Base-by-base conservation (phyloP, 1,140 invertebrate species). In the Bemisia tabaci region DNA sequence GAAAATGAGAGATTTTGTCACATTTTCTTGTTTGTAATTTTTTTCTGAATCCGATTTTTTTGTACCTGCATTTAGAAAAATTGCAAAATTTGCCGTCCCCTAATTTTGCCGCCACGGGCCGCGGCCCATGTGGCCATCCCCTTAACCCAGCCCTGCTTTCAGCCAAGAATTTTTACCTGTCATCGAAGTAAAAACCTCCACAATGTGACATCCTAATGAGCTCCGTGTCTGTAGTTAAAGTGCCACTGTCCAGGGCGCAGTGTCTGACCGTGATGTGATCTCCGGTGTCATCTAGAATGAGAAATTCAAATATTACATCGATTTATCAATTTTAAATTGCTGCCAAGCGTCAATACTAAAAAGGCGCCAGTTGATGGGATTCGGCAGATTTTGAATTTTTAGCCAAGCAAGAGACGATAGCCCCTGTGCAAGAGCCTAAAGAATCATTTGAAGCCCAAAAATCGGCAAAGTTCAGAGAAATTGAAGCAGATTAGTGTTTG, bases 121-220 rank as follows among this genome's bases (percentile, higher is more conserved):
- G 64, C 58, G 12, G 33, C 48, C 48, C 12, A n/a, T 59, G 48
- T n/a, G n/a, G n/a, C n/a, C n/a, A n/a, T n/a, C n/a, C n/a, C 12
- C 48, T 59, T 59, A 65, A 61, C 39, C 25, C 23, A 33, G 24
- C 33, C 21, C 27, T 62, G 11, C 5, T 26, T 33, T 26, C 26
- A 24, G 12, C 5, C 48, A 21, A 17, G 27, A 24, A 9, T 24
- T 22, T 68, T 78, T 78, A 94, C 89, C 88, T 86, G 71, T 90
- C 85, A 72, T 92, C 85, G 72, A 91, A 94, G 73, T 88, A 91
- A 78, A 95, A 94, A 67, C 87, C 83, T 58, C 92, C 93, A 77
- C 93, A 96, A 75, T 95, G 92, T 24, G 91, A 94, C 91, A 94
- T 94, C 68, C 92, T 79, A 59, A 94, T 90, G 58, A 95, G 86